Conservation (phyloP, 2,888 invertebrate species). For the Folsomia candida region DNA sequence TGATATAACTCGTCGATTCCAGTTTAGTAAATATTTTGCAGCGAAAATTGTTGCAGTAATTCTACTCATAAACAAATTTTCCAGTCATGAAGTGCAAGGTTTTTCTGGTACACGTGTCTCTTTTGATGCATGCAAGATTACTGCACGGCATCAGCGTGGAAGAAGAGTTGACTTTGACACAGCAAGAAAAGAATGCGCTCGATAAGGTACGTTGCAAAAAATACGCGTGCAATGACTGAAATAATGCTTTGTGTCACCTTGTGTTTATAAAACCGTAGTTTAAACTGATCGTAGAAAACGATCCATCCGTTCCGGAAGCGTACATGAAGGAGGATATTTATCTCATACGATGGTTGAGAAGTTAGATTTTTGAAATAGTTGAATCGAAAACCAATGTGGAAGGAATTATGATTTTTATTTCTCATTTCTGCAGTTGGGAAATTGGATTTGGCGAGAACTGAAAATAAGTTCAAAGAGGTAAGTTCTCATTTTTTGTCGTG, state of each 20-base stretch:
- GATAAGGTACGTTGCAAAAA: constrained; percentile 3
- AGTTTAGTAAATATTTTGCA: too few relatives aligned
- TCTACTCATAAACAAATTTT: too few relatives aligned
- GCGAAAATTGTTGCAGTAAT: too few relatives aligned
- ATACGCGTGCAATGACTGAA: neutral
- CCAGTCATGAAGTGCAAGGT: too few relatives aligned
- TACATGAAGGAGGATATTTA: constrained; percentile 13
- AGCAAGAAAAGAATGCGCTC: constrained; percentile 1
- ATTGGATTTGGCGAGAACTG: neutral
- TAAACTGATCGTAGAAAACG: neutral
- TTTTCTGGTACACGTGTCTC: too few relatives aligned
- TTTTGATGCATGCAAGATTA: too few relatives aligned
- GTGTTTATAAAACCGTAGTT: neutral
- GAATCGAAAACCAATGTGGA: neutral
- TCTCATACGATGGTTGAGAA: constrained; percentile 9
- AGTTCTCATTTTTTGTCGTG: too few relatives aligned
- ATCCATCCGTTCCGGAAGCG: neutral
- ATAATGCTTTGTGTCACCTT: too few relatives aligned
- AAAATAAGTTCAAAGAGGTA: neutral
- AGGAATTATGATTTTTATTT: neutral
- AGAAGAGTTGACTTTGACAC: constrained; percentile 7
- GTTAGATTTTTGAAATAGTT: neutral
- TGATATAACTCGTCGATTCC: too few relatives aligned
- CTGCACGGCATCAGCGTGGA: too few relatives aligned
- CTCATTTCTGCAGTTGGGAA: neutral